Percentiles rank a stretch among this genome's conserved stretches.
phyloP scores from a whole-genome alignment of 2,797 vertebrate genomes.

The Argentina silus region DNA sequence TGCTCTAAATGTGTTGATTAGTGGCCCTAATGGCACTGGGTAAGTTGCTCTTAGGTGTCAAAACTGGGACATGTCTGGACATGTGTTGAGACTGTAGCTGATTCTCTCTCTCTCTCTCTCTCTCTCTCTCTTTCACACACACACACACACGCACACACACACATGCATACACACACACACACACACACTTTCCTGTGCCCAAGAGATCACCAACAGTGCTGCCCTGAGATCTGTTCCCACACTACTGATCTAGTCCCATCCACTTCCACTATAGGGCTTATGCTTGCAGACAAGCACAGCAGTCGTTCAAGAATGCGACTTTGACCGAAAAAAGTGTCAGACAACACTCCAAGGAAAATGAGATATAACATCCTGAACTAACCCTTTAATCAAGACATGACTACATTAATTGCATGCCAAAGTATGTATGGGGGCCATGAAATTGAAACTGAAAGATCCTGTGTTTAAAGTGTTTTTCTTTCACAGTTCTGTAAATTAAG shows the following conservation, averaged over 20 bases:
- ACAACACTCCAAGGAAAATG: neutral
- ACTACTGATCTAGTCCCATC: neutral
- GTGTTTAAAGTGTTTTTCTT: slow-evolving; percentile 33
- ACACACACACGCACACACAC: slow-evolving; percentile 7
- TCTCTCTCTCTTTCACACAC: neutral
- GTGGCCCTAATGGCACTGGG: slow-evolving; percentile 41
- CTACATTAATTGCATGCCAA: neutral
- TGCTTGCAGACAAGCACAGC: neutral
- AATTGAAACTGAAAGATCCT: slow-evolving; percentile 13
- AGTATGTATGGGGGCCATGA: neutral
- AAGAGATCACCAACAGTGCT: neutral
- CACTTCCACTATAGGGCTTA: neutral
- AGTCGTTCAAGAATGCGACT: neutral
- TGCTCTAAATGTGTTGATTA: neutral
- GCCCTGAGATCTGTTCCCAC: slow-evolving; percentile 1
- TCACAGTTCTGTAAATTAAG: slow-evolving; percentile 14
- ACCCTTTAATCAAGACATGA: neutral
- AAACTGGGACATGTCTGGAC: slow-evolving; percentile 64
- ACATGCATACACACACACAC: slow-evolving; percentile 27
- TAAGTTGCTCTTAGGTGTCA: slow-evolving; percentile 68
- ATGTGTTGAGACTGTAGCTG: slow-evolving; percentile 61
- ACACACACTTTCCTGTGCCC: neutral
- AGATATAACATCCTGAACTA: neutral
- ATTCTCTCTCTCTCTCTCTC: slow-evolving; percentile 34
- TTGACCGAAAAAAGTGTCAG: neutral